Conservation (phyloP, 2,113 vertebrate genomes). For the Ailurus styani region DNA sequence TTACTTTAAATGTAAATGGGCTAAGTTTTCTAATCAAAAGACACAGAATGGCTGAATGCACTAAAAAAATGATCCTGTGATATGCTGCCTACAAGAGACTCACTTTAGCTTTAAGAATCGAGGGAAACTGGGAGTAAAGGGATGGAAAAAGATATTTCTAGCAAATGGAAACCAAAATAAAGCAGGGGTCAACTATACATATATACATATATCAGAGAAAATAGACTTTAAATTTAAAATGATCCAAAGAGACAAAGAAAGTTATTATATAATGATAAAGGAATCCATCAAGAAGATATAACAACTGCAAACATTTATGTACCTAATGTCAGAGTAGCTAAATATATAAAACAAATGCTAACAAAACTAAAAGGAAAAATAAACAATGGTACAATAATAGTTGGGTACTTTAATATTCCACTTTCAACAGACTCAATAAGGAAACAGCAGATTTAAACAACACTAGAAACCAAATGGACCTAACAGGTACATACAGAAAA, state of each 20-base stretch:
- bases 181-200: neutral
- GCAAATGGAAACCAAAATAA: neutral
- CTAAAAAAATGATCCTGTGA: neutral
- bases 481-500: neutral
- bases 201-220: neutral
- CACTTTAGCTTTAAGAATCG: neutral
- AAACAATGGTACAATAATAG: neutral
- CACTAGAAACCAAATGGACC: neutral
- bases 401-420: neutral
- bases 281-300: neutral
- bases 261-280: neutral
- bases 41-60: neutral
- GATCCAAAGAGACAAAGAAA: neutral
- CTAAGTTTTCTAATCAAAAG: neutral
- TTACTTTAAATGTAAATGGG: neutral
- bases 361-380: neutral
- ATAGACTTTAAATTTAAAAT: neutral
- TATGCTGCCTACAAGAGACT: neutral
- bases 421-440: neutral
- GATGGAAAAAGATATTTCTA: neutral
- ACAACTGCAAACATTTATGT: neutral
- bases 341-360: neutral
- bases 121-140: neutral
- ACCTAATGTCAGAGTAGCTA: neutral
- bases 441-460: neutral